These are phyloP conservation scores for Melopsittacus undulatus DNA, from an alignment of 2,797 vertebrate species.

Conservation along the genomic window DNA sequence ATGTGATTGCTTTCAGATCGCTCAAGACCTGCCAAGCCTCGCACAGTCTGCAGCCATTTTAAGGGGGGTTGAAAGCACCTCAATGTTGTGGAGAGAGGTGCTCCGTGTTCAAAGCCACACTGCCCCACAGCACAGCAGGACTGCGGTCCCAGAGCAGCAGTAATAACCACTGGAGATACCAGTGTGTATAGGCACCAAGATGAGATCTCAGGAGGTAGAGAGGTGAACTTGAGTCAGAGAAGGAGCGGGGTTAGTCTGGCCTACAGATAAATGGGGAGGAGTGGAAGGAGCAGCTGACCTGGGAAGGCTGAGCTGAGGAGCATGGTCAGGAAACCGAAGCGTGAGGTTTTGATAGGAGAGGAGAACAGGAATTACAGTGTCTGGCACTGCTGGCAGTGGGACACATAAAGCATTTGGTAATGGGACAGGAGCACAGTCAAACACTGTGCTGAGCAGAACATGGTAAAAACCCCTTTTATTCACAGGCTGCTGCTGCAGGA, in stretches of 20 bases:
- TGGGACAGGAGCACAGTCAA: not conserved
- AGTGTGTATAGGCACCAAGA: rapidly evolving
- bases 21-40: conserved; percentile 62
- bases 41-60: conserved; percentile 11
- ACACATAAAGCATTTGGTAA: not conserved
- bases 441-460: not conserved
- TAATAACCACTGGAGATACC: not conserved
- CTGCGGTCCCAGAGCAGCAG: not conserved
- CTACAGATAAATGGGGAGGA: not conserved
- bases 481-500: not conserved
- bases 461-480: not conserved
- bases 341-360: not conserved
- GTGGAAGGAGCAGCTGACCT: not conserved
- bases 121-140: not conserved
- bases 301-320: not conserved
- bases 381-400: not conserved
- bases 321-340: not conserved
- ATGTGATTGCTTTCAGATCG: conserved; percentile 42
- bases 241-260: not conserved
- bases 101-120: not conserved
- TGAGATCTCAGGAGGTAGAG: not conserved
- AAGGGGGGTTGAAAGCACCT: conserved; percentile 45
- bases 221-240: not conserved
- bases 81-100: not conserved
- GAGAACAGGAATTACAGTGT: not conserved